Evolutionary conservation across 2,888 invertebrate species (phyloP).

Genomic region (Gari tellinella): DNA sequence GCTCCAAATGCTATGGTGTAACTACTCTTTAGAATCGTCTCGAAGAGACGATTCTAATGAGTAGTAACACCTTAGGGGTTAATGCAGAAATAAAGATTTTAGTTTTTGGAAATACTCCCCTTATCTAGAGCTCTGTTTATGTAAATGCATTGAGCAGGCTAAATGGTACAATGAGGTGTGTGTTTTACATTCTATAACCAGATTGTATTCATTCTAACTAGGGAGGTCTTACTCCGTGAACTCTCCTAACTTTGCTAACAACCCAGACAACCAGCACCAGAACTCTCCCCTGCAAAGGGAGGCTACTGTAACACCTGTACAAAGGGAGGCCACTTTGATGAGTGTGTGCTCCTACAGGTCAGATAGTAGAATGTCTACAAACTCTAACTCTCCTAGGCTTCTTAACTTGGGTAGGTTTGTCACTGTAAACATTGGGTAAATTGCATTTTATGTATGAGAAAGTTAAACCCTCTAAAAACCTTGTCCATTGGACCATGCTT

Average conservation of each 20-base stretch:
- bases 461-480: no score
- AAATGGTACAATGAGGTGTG: not conserved
- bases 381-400: conserved; percentile 53
- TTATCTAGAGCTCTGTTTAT: no score
- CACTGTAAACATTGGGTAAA: no score
- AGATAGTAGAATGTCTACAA: conserved; percentile 61
- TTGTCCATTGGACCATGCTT: no score
- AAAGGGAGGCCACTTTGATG: conserved; percentile 63
- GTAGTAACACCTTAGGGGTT: no score
- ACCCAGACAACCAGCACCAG: conserved; percentile 13
- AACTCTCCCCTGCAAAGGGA: conserved; percentile 48
- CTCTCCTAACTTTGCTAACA: conserved; percentile 49
- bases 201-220: conserved; percentile 27
- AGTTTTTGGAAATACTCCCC: no score
- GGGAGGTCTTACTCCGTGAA: conserved; percentile 55
- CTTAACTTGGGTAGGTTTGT: conserved; percentile 13
- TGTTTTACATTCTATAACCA: not conserved
- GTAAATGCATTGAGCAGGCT: no score
- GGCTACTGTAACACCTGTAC: conserved; percentile 44
- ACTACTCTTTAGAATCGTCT: no score
- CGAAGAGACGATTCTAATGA: no score
- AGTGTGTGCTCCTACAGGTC: conserved; percentile 56
- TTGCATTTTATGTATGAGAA: no score
- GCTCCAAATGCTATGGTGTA: no score
- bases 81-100: no score